Evolutionary conservation across 1,140 invertebrate genomes (phyloP).

Genomic region (Eulimnadia texana): DNA sequence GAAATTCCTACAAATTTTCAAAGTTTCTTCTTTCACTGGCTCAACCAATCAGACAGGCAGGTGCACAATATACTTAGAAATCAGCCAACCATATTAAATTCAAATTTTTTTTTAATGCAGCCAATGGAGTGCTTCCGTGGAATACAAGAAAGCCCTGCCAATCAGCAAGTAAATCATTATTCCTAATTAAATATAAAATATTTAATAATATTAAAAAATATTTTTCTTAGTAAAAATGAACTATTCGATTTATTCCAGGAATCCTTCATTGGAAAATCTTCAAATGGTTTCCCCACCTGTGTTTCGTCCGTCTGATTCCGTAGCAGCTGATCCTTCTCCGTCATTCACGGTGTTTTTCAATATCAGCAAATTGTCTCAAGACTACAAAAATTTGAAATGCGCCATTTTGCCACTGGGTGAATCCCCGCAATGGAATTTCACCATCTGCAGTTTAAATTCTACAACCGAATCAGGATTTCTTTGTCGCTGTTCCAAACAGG

Average conservation of each 20-base stretch:
- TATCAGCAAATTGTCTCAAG: neutral
- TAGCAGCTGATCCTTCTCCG: neutral
- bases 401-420: neutral
- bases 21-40: neutral
- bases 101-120: neutral
- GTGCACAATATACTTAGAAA: neutral
- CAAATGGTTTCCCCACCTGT: neutral
- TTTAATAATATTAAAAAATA: neutral
- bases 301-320: neutral
- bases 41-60: neutral
- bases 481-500: neutral
- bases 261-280: neutral
- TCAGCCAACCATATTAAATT: neutral
- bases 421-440: neutral
- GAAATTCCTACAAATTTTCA: neutral
- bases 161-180: neutral
- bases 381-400: neutral
- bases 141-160: neutral
- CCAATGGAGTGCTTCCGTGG: no score
- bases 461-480: neutral
- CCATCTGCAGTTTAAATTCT: neutral
- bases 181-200: neutral
- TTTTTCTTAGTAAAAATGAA: neutral
- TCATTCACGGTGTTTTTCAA: neutral
- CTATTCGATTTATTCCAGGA: neutral